Conservation (phyloP, 1,140 invertebrate species). For the Elysia chlorotica region DNA sequence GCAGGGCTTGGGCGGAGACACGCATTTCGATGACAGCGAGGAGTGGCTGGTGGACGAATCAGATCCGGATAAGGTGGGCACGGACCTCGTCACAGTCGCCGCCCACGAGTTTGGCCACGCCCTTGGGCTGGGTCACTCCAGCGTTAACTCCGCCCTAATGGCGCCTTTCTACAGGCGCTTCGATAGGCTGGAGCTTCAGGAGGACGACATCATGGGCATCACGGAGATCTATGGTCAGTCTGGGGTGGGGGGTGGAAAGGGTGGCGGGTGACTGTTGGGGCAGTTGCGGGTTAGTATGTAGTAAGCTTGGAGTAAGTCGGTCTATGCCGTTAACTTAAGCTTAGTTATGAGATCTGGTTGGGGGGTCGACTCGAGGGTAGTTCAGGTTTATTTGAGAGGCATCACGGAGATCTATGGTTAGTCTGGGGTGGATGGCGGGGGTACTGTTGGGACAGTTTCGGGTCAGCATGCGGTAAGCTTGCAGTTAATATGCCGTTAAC, state of each 20-base stretch:
- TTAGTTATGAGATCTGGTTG: too few species aligned
- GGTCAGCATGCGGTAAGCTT: too few species aligned
- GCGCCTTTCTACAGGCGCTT: neutral
- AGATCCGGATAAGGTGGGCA: too few species aligned
- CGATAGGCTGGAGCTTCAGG: neutral
- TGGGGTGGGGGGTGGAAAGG: neutral
- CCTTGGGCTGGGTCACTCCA: constrained; percentile 54
- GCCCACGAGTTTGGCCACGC: constrained; percentile 62
- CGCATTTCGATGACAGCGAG: constrained; percentile 73
- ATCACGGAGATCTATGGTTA: too few species aligned
- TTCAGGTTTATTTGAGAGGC: too few species aligned
- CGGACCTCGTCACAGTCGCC: constrained; percentile 53
- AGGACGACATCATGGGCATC: constrained; percentile 4
- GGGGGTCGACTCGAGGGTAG: too few species aligned
- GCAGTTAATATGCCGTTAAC: too few species aligned
- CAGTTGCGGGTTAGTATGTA: too few species aligned
- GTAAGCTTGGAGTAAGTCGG: too few species aligned
- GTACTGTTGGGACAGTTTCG: neutral
- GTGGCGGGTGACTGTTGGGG: neutral
- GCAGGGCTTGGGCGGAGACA: constrained; percentile 67
- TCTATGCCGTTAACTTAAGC: too few species aligned
- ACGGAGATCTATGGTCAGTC: neutral
- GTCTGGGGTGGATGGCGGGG: neutral
- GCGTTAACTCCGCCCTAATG: neutral
- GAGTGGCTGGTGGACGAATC: constrained; percentile 63